Conservation (phyloP, 2,113 vertebrate genomes). For the Prochilodus magdalenae region DNA sequence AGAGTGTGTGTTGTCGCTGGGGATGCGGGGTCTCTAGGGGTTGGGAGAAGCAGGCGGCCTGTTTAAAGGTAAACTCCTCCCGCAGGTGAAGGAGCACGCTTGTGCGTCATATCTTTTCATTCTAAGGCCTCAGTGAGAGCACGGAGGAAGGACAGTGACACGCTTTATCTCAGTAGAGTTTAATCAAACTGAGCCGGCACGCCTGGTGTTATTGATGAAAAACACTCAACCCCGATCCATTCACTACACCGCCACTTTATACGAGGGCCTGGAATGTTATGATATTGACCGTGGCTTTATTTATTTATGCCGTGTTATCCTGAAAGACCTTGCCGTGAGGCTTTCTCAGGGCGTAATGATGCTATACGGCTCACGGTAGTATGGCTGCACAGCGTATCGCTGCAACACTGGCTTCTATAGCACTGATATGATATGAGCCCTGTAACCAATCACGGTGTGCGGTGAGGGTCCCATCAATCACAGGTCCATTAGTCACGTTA, state of each 20-base stretch:
- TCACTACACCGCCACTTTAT: not conserved
- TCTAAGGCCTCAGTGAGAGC: conserved; percentile 2
- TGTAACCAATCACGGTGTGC: too few species aligned
- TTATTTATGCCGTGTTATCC: not conserved
- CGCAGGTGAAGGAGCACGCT: not conserved
- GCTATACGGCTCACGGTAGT: not conserved
- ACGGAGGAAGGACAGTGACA: not conserved
- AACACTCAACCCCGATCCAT: not conserved
- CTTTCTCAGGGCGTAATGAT: not conserved
- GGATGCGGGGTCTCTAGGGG: too few species aligned
- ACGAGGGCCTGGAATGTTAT: not conserved
- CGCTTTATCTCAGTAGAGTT: not conserved
- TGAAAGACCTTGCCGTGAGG: not conserved
- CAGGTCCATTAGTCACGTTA: too few species aligned
- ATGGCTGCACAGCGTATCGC: too few species aligned
- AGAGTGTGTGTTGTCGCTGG: too few species aligned
- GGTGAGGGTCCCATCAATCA: too few species aligned
- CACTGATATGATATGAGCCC: not conserved
- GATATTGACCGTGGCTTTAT: not conserved
- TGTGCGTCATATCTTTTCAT: conserved; percentile 45
- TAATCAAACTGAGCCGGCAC: not conserved
- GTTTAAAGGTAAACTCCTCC: too few species aligned
- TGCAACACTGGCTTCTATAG: not conserved
- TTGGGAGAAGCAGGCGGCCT: too few species aligned
- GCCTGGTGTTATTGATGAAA: not conserved